Evolutionary conservation across 2,113 vertebrate species (phyloP), one percentile per base, ranked within the genome.

Genomic region (Aphelocoma coerulescens): DNA sequence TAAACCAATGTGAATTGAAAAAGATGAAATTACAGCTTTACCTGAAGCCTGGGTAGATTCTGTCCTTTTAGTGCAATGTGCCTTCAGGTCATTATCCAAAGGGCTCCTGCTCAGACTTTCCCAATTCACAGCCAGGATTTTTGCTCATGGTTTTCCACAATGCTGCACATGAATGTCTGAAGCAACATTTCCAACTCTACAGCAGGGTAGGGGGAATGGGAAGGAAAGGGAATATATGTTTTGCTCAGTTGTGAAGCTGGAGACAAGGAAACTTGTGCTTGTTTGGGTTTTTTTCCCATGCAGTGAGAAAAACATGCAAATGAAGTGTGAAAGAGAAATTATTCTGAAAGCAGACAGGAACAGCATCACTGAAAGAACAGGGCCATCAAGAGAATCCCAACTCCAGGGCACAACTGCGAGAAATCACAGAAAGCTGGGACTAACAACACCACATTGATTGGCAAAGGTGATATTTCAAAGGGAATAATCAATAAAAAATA

Each of bases 291-390:
- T 82, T 95, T 86, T 32, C 63, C 83, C 54, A 85, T 72, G 48
- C 86, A 93, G 58, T 80, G 76, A 93, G 75, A 77, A 94, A 95
- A 95, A 76, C 83, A 85, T 94, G 90, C 44, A 95, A 97, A 97
- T 93, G 80, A 95, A 91, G n/a, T 84, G 75, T 91, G 79, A 96
- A 97, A 86, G 32, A 96, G 74, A 95, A 89, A 95, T 96, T 92
- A 80, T 93, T 96, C 85, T 89, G 88, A 74, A 95, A 96, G 95
- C 52, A 96, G 87, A 61, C 48, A 94, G 94, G 82, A 97, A 79
- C 19, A 94, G 8, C 63, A 73, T 49, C 58, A 65, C 54, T 95
- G 90, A 87, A 96, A 95, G 61, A 97, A 86, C 24, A 51, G 63
- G 49, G 48, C 69, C 67, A 86, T 71, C 49, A 75, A 83, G 83